These are phyloP conservation scores for Haliclystus octoradiatus DNA, from an alignment of 30 jellyfish, hydroid and myxozoan genomes.

Conservation along the genomic window DNA sequence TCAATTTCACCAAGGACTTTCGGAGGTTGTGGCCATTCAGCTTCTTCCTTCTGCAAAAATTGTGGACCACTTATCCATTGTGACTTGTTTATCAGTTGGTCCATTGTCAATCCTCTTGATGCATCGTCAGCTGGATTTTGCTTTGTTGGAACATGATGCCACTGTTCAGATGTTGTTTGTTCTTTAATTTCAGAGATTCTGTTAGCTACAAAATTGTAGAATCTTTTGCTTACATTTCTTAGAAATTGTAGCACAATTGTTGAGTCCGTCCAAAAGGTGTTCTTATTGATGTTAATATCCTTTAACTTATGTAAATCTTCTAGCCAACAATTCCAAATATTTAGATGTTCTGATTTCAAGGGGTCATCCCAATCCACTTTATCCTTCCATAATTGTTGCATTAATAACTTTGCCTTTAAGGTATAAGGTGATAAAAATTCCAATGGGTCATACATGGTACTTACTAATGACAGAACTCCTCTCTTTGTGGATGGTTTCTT, in stretches of 20 bases:
- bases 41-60: constrained; percentile 9
- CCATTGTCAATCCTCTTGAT: constrained; percentile 26
- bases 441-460: not conserved
- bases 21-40: not conserved
- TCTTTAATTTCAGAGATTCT: constrained; percentile 15
- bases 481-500: not conserved
- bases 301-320: not conserved
- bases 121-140: constrained; percentile 38
- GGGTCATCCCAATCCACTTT: not conserved
- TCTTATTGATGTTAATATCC: not conserved
- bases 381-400: not conserved
- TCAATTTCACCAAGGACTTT: constrained; percentile 1
- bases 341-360: not conserved
- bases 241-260: constrained; percentile 6
- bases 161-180: constrained; percentile 8
- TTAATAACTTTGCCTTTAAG: not conserved
- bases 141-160: constrained; percentile 28
- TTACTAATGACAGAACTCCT: not conserved
- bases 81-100: not conserved
- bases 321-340: not conserved
- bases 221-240: too few relatives aligned
- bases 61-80: constrained; percentile 43
- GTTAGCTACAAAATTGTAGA: too few relatives aligned
- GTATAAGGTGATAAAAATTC: not conserved
- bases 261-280: constrained; percentile 39